Conservation (phyloP, 2,797 vertebrate genomes). For the Mormyrus hasselquistii region DNA sequence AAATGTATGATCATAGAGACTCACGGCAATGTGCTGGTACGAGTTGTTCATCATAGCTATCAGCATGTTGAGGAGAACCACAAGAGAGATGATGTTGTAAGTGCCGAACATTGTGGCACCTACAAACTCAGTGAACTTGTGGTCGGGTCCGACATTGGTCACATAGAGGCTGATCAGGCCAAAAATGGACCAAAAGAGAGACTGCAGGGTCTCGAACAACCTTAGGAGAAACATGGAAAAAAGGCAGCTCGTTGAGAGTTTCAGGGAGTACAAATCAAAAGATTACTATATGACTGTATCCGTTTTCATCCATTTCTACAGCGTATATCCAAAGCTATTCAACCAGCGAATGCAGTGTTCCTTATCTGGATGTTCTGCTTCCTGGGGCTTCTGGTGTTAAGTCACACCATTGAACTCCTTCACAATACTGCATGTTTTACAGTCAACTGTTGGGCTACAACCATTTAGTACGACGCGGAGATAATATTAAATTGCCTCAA, state of each 20-base stretch:
- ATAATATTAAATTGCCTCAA: not conserved
- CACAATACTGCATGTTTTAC: not conserved
- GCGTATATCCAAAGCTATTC: not conserved
- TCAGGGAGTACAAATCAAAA: not conserved
- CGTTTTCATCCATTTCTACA: not conserved
- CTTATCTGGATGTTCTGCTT: not conserved
- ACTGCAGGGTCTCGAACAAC: slow-evolving; percentile 95
- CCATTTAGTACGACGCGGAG: not conserved
- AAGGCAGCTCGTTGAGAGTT: not conserved
- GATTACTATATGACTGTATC: not conserved
- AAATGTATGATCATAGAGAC: slow-evolving; percentile 26
- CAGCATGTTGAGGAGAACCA: slow-evolving; percentile 97
- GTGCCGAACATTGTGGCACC: slow-evolving; percentile 98
- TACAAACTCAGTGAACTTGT: slow-evolving; percentile 94
- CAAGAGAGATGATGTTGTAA: slow-evolving; percentile 94
- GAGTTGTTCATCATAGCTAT: slow-evolving; percentile 99
- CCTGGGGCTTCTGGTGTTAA: not conserved
- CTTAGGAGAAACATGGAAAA: slow-evolving; percentile 50
- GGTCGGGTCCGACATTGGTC: slow-evolving; percentile 85
- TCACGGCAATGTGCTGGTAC: slow-evolving; percentile 96
- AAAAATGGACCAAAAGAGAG: slow-evolving; percentile 98
- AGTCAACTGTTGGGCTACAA: not conserved
- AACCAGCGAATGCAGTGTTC: not conserved
- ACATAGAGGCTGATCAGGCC: slow-evolving; percentile 93
- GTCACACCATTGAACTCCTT: not conserved